Evolutionary conservation across 2,888 invertebrate species (phyloP), one percentile per base, ranked within the genome.

Genomic region (Spisula subtruncata): DNA sequence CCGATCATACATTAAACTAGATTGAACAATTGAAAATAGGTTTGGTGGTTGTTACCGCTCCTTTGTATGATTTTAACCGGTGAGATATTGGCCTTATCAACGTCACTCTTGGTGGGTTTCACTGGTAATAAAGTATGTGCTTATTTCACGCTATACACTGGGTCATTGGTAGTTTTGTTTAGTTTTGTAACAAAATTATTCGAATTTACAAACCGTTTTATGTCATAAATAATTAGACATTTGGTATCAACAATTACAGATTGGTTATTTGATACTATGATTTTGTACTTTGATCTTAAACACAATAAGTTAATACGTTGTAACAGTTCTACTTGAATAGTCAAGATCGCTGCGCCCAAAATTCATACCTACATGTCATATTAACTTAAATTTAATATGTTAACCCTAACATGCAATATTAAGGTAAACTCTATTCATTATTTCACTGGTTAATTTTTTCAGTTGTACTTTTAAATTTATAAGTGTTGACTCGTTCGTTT

Each of bases 131-230:
- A 8, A 75, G 32, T 16, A 75, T 75, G 75, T 18, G 75, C 75
- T 75, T 18, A 35, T 75, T 75, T 75, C 29, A 75, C 25, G 35
- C 16, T 35, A 35, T 75, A 75, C 75, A 80, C 25, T 8, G 56
- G 85, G 85, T 85, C 85, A 85, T 41, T 85, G 80, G 32, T 18
- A 56, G 16, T 41, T 41, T 85, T 85, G 80, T 85, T 56, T 80
- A 80, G 54, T 8, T 85, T 85, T 56, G 80, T 85, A 56, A 56
- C 80, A 85, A 54, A 80, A 80, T 35, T 35, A 32, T 35, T 75
- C 32, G 60, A 75, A 41, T 56, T 79, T 80, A 85, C 80, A 6
- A 10, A 82, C 25, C 29, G 66, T 32, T 85, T 18, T 1, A 85
- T 80, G 75, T 75, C 85, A 85, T 41, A 41, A 85, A 80, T 56